A percentile compares a stretch with the other conserved stretches of the same genome.
Evolutionary conservation across 2,888 invertebrate species (phyloP).

Genomic region (Xestia c-nigrum): DNA sequence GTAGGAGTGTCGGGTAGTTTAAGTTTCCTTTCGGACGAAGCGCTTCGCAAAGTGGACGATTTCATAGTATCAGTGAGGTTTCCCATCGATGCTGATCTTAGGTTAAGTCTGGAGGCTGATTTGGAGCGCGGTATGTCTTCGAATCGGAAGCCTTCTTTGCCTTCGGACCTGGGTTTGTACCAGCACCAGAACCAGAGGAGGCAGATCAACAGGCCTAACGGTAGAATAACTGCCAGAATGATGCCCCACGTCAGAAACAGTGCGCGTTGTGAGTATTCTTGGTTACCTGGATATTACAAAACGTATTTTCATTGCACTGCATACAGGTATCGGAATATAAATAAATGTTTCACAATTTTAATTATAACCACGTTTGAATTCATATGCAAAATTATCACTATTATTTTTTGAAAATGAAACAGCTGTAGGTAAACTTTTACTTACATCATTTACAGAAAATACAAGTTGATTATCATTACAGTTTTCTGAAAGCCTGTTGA

Average conservation of each 20-base stretch:
- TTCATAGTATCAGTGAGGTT: slow-evolving; percentile 88
- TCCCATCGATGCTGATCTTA: slow-evolving; percentile 89
- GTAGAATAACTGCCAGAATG: slow-evolving; percentile 93
- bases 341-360: not conserved
- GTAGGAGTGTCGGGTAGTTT: slow-evolving; percentile 83
- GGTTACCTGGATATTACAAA: slow-evolving; percentile 89
- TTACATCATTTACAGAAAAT: not conserved
- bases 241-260: slow-evolving; percentile 94
- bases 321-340: not conserved
- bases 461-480: not conserved
- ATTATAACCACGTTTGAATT: not conserved
- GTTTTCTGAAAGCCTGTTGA: not conserved
- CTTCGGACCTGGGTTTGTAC: slow-evolving; percentile 90
- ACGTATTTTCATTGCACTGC: slow-evolving; percentile 49
- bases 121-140: slow-evolving; percentile 90
- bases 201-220: slow-evolving; percentile 91
- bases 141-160: slow-evolving; percentile 90
- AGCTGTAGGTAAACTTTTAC: not conserved
- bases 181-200: slow-evolving; percentile 92
- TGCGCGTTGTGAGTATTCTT: slow-evolving; percentile 93
- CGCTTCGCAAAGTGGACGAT: slow-evolving; percentile 83
- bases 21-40: slow-evolving; percentile 81
- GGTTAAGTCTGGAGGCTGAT: slow-evolving; percentile 90
- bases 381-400: not conserved
- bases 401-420: not conserved